Evolutionary conservation across 2,797 vertebrate species (phyloP), one percentile per base, ranked within the genome.

Genomic region (Chanos chanos): DNA sequence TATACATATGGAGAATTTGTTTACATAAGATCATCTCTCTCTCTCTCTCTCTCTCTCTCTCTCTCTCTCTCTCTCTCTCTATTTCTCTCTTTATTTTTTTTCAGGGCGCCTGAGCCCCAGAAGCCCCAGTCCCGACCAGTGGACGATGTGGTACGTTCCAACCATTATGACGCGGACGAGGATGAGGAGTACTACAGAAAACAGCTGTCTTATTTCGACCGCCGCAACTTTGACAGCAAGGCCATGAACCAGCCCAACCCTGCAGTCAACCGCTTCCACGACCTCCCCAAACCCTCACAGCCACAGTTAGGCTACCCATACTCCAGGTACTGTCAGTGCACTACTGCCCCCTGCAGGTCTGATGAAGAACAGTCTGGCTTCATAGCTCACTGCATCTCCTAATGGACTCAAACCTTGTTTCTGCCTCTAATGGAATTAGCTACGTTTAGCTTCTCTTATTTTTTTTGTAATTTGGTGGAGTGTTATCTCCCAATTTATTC

Each of bases 151-250:
- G 81, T 91, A 37, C 94, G 93, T 28, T 82, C 93, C 39, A 97
- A 97, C 75, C 94, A 95, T 71, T 96, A 97, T 0, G 94, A 97
- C 67, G 92, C 90, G 0, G 94, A 98, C 36, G 96, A 98, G 40
- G 97, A 99, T 12, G 96, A 99, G 69, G 96, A 98, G 44, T 96
- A 95, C 63, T 99, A 98, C 56, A 91, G 94, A 49, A 98, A 98
- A 69, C 97, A 98, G 83, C 87, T 98, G 71, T 98, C 97, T 0
- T 98, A 94, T 82, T 99, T 99, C 30, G 94, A 98, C 65, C 92
- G 95, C 12, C 91, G 96, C 47, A 95, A 88, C 79, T 97, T 96
- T 36, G 97, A 99, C 51, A 93, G 83, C 64, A 98, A 98, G 77
- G 88, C 92, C 18, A 82, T 90, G 41, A 71, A 82, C 0, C 92